Evolutionary conservation across 1,140 invertebrate genomes (phyloP), one percentile per base, ranked within the genome.

Genomic region (Drosophila sproati): DNA sequence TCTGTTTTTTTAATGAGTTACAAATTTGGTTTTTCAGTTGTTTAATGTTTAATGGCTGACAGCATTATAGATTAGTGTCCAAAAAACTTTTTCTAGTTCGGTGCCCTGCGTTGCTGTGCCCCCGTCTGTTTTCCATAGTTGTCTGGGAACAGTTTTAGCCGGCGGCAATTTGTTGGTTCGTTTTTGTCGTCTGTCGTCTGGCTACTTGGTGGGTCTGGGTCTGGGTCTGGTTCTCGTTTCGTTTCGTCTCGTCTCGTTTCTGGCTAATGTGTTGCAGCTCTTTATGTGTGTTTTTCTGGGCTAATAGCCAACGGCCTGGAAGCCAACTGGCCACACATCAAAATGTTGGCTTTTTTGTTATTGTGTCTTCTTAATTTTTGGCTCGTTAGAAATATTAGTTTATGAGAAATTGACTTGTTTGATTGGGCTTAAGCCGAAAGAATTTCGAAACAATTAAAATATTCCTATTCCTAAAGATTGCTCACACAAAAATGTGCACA

Each of bases 11-110:
- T 88, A 88, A 88, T 88, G 85, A 88, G 85, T 88, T 88, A 88
- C 83, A 89, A 88, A 88, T 88, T 88, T 88, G 85, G 74, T 85
- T 88, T 88, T 89, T 89, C 74, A 78, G 85, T 88, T 88, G 72
- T 70, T 73, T 88, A 89, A 88, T 60, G 71, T 82, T 82, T 88
- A 89, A 88, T 88, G 83, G 74, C 85, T 85, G 85, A 89, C 85
- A 88, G 85, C 83, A 88, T 88, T 88, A 88, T 88, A 88, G 83
- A 88, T 88, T 88, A 88, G 83, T 80, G 77, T 52, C 68, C 83
- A 61, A 88, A 89, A 88, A 89, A 80, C 67, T 80, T 87, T 87
- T 83, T 87, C 80, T 64, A 74, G 66, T 66, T 57, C 50, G 52
- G 68, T 72, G 50, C 43, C 63, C 28, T 56, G 32, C 29, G 20